phyloP scores from a whole-genome alignment of 2,888 invertebrate species.

The Campopleginae sp. region DNA sequence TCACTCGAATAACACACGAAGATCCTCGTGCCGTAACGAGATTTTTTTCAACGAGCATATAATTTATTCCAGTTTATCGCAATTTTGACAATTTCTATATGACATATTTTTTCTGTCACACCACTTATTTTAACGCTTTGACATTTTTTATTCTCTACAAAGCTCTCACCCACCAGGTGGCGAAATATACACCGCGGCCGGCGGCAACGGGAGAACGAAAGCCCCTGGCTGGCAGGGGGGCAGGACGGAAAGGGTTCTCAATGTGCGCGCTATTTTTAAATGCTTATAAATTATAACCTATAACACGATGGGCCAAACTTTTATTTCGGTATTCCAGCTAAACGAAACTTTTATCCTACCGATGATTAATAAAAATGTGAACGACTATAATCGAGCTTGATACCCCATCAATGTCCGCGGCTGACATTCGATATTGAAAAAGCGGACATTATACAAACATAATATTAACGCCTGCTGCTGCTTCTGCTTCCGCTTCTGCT shows the following conservation, averaged over 20 bases:
- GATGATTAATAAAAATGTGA: background rate
- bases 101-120: slow-evolving; percentile 45
- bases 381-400: background rate
- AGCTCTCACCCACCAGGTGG: slow-evolving; percentile 53
- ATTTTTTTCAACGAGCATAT: background rate
- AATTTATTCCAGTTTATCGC: background rate
- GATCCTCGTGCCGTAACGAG: background rate
- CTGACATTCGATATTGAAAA: slow-evolving; percentile 22
- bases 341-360: background rate
- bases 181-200: background rate
- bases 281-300: slow-evolving; percentile 24
- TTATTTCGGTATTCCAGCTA: background rate
- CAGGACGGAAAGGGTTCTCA: background rate
- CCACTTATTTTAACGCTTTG: slow-evolving; percentile 61
- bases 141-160: slow-evolving; percentile 32
- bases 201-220: background rate
- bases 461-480: slow-evolving; percentile 24
- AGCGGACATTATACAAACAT: background rate
- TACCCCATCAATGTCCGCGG: background rate
- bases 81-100: slow-evolving; percentile 14
- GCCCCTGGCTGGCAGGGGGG: no score
- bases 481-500: background rate
- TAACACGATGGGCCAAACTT: background rate
- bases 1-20: background rate
- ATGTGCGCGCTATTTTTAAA: slow-evolving; percentile 28